Evolutionary conservation across 2,888 invertebrate species (phyloP), one percentile per base, ranked within the genome.

Genomic region (Lymantria monacha): DNA sequence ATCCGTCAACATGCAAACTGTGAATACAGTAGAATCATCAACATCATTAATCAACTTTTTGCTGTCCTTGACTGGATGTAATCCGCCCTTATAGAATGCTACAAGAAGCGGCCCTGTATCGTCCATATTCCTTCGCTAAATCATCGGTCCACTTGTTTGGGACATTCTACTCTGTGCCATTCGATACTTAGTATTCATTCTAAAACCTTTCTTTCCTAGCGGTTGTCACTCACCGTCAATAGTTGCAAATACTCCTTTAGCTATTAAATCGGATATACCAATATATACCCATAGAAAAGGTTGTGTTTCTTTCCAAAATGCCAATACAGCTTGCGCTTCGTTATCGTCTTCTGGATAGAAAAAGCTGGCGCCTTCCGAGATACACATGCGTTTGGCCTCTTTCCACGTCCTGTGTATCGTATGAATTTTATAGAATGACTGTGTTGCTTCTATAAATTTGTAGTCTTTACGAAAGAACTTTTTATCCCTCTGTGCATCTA

Each of bases 381-480:
- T 69, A 52, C 87, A 88, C n/a, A 55, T 59, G 3, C 54, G 65
- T 54, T 76, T 80, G 0, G 85, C 86, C 0, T 79, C 76, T 7
- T 63, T 41, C 85, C 85, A 88, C 8, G 61, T 65, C 51, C 69
- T 76, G 3, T 70, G 71, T 13, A 78, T 44, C 0, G 81, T 82
- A 46, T 87, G 83, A 22, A 86, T 69, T 65, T 88, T 88, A 64
- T 87, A 88, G 50, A 87, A 88, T 51, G 76, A 74, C 7, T 72
- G 46, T 7, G 74, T 64, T 0, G 53, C 55, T 12, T 78, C 72
- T 49, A 85, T 44, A 52, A 70, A 87, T 8, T 49, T 72, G 59
- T 87, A 88, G 61, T 87, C 87, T 36, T 74, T 79, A 5, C 87
- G 76, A 55, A 87, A 88, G 57, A 81, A 81, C 44, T 72, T 77